Conservation (phyloP, 1,140 invertebrate species). For the Mamestra configurata region DNA sequence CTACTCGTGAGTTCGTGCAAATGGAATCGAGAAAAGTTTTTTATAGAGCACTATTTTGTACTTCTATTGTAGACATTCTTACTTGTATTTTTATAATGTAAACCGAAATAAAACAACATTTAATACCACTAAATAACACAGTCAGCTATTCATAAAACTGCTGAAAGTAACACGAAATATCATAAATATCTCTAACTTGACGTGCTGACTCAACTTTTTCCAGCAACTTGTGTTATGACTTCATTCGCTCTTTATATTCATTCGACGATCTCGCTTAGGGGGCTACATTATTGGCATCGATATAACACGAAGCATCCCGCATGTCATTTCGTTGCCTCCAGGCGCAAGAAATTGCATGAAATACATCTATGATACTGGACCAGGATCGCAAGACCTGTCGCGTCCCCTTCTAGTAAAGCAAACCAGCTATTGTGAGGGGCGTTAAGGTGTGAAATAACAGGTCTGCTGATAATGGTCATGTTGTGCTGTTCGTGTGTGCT, state of each 20-base stretch:
- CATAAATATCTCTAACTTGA: slow-evolving; percentile 1
- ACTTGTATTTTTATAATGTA: not conserved
- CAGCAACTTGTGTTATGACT: slow-evolving; percentile 9
- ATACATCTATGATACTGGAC: slow-evolving; percentile 68
- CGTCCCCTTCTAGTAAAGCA: slow-evolving; percentile 13
- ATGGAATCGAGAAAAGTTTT: not conserved
- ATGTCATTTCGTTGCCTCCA: slow-evolving; percentile 79
- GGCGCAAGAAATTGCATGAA: slow-evolving; percentile 81
- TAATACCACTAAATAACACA: not conserved
- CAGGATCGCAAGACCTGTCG: slow-evolving; percentile 61
- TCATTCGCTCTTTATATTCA: slow-evolving; percentile 55
- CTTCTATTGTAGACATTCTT: not conserved
- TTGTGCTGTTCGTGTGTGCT: slow-evolving; percentile 62
- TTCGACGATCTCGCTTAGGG: slow-evolving; percentile 54
- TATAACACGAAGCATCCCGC: slow-evolving; percentile 74
- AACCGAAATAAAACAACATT: not conserved
- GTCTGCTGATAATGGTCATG: slow-evolving; percentile 62
- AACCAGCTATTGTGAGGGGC: not conserved
- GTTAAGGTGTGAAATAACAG: slow-evolving; percentile 51
- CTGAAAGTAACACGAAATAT: not conserved
- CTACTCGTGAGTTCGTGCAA: not conserved
- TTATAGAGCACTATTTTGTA: not conserved
- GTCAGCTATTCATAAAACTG: not conserved
- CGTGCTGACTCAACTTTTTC: not conserved
- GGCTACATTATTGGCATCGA: slow-evolving; percentile 72